Evolutionary conservation across 2,797 vertebrate genomes (phyloP), one percentile per base, ranked within the genome.

Genomic region (Fistularia tabacaria): DNA sequence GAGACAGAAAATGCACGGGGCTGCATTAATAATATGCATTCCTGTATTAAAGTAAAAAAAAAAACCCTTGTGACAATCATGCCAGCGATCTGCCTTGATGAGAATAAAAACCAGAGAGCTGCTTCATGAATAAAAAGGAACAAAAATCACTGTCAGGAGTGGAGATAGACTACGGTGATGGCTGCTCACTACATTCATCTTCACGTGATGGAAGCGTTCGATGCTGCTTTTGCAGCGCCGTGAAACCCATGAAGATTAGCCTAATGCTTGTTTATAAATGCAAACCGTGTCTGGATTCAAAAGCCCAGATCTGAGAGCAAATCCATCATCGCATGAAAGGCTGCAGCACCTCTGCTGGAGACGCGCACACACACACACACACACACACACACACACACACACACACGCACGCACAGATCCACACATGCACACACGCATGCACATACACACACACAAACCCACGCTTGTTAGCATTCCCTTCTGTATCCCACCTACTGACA

Each of bases 401-500:
- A 53, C 45, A 52, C 36, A 55, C 45, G 14, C 37, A 47, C 43
- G 3, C 44, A 42, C 58, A 65, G 13, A 43, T 57, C 43, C 59
- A 64, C 49, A 51, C 36, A 44, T 13, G 46, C 44, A 44, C 6
- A 25, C 25, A 25, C 38, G 11, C 48, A 37, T 50, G 7, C 40
- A 36, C 54, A 40, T 51, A 9, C 52, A 53, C 45, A 53, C 36
- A 55, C 45, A 15, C 47, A 14, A 51, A 46, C 46, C 41, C 7
- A 46, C 15, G 54, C 64, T 66, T 51, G 57, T 80, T 81, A 77
- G 72, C 59, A 77, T 84, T 82, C 85, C 89, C 87, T 85, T 81
- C 87, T 87, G 87, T 87, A 87, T 89, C 89, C 86, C 83, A 85
- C 86, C 66, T 88, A 83, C 83, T 83, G 90, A 79, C 84, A 77